Base-by-base conservation (phyloP, 37 sponge, comb jelly and placozoan genomes). In the Hexactinellida sp. region DNA sequence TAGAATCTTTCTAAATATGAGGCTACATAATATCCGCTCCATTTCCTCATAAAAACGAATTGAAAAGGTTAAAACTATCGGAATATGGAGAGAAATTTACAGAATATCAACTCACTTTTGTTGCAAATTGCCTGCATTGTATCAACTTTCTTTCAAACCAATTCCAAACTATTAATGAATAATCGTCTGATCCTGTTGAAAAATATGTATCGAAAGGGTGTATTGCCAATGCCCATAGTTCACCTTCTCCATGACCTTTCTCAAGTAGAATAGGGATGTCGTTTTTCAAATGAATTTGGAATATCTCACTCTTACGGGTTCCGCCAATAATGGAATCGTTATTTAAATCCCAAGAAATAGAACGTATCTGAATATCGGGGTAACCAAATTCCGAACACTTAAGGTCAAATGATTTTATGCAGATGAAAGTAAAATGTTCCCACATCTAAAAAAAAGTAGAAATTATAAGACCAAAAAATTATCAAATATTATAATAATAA, bases 241-340 rank as follows among this genome's bases (percentile, higher is more conserved):
- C 98, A 37, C 98, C 98, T 84, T 97, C 98, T 41, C 89, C 85
- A 41, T 97, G 98, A 0, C 98, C 98, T 5, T 37, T 84, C n/a
- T 51, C 37, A 24, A 85, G 3, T 36, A 10, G 9, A n/a, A 85
- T 3, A 13, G 23, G 36, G 82, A 63, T 13, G 5, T 24, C 82
- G 9, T 7, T 63, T 82, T 89, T 82, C 5, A 93, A 85, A 1
- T 85, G 28, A 24, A 95, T 83, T 37, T 97, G 91, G 39, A 89
- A 91, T 63, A 97, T 90, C 37, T 95, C 96, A 83, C 98, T 92
- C 39, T 90, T 92, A 37, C 91, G 93, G 28, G 95, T 97, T 9
- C 98, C 98, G 9, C 84, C 91, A 1, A 97, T 87, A 1, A 97
- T 88, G 5, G 1, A 7, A 63, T 63, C 34, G 55, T 83, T 86